These are phyloP conservation scores for Darevskia nairensis DNA, from an alignment of 2,797 vertebrate species.

Conservation along the genomic window DNA sequence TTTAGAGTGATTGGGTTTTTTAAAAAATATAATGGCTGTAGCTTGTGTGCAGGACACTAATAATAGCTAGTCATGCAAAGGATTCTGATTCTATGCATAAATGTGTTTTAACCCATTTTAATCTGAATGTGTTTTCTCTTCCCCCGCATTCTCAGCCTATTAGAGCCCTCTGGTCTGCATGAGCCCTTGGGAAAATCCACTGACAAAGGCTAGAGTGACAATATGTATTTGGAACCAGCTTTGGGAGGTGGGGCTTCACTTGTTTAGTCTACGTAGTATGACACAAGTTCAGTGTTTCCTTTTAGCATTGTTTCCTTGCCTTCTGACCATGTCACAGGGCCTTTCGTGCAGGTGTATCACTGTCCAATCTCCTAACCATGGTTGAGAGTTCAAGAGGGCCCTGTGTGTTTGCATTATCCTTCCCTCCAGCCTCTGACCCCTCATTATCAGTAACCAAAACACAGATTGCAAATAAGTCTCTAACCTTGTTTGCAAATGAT, in stretches of 20 bases:
- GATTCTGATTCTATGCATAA: slow-evolving; percentile 72
- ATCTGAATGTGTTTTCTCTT: slow-evolving; percentile 57
- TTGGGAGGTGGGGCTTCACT: slow-evolving; percentile 42
- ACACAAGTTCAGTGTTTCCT: slow-evolving; percentile 53
- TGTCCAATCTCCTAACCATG: not conserved
- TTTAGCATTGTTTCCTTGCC: slow-evolving; percentile 68
- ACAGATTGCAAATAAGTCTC: not conserved
- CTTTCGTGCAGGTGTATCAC: not conserved
- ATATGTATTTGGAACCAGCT: slow-evolving; percentile 61
- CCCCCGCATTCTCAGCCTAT: slow-evolving; percentile 2
- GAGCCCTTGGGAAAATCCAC: slow-evolving; percentile 62
- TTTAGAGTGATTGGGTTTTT: slow-evolving; percentile 60
- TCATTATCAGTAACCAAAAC: not conserved
- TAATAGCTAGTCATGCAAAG: slow-evolving; percentile 64
- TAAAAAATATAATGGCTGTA: slow-evolving; percentile 61
- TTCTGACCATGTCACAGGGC: slow-evolving; percentile 69
- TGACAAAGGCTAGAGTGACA: slow-evolving; percentile 59
- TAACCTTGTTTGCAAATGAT: not conserved
- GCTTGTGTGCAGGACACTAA: slow-evolving; percentile 63
- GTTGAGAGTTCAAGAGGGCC: not conserved
- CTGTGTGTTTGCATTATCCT: not conserved
- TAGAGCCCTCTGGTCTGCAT: slow-evolving; percentile 1
- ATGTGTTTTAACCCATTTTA: slow-evolving; percentile 49
- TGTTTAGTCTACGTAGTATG: slow-evolving; percentile 53
- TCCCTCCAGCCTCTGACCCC: not conserved